Conservation (phyloP, 2,888 invertebrate genomes). For the Drosophila monieri region DNA sequence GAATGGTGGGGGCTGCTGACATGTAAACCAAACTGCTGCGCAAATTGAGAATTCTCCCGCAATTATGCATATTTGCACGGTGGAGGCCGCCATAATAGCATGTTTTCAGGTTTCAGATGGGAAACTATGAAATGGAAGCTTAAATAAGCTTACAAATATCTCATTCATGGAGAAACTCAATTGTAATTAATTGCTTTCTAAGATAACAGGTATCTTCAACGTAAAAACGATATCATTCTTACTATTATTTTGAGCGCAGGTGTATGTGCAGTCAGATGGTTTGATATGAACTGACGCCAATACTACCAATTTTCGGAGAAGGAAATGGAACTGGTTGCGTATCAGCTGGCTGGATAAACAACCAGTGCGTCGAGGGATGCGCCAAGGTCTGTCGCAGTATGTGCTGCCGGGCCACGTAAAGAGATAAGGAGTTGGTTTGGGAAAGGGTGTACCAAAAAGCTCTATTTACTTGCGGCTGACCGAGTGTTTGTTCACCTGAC, state of each 20-base stretch:
- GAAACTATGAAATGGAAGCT: too few species aligned
- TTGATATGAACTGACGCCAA: not conserved
- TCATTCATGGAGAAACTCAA: not conserved
- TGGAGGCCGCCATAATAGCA: constrained; percentile 10
- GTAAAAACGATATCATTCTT: too few species aligned
- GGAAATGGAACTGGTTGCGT: constrained; percentile 11
- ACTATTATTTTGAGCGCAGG: too few species aligned
- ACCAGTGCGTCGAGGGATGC: constrained; percentile 6
- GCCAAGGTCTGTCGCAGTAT: constrained; percentile 58
- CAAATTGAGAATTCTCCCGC: constrained; percentile 16
- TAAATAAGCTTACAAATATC: not conserved
- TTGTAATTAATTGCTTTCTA: not conserved
- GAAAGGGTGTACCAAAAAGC: constrained; percentile 2
- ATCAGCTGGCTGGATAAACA: constrained; percentile 30
- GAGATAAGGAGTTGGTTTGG: constrained; percentile 58
- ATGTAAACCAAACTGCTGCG: constrained; percentile 27
- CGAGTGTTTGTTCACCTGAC: constrained; percentile 32
- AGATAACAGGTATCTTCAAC: not conserved
- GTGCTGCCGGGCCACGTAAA: constrained; percentile 61
- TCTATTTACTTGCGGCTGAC: constrained; percentile 35
- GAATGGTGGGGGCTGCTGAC: not conserved
- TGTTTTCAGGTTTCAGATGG: not conserved
- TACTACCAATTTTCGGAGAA: not conserved
- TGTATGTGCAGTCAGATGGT: not conserved
- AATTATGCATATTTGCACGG: constrained; percentile 28